Percentiles rank a stretch among this genome's conserved stretches.
phyloP scores from a whole-genome alignment of 1,140 invertebrate species.

The Diorhabda carinulata region DNA sequence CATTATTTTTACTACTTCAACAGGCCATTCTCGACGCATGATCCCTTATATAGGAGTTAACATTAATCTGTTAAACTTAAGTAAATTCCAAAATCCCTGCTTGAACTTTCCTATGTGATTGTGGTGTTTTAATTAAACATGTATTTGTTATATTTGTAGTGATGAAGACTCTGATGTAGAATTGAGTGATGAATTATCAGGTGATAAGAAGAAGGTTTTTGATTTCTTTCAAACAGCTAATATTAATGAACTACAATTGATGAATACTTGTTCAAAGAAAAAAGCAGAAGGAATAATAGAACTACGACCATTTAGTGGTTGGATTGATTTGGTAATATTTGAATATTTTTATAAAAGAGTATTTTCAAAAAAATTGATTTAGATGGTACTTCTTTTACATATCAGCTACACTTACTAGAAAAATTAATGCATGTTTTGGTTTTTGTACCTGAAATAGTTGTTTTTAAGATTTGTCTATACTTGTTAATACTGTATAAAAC shows the following conservation, averaged over 20 bases:
- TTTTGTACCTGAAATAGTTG: too few relatives aligned
- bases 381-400: constrained; percentile 5
- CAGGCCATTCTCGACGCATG: too few relatives aligned
- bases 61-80: too few relatives aligned
- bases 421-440: too few relatives aligned
- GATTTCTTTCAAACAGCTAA: constrained; percentile 70
- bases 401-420: background rate
- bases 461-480: too few relatives aligned
- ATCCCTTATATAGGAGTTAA: too few relatives aligned
- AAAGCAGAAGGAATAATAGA: constrained; percentile 66
- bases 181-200: constrained; percentile 62
- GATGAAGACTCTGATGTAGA: constrained; percentile 73
- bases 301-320: constrained; percentile 65
- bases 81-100: too few relatives aligned
- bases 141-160: constrained; percentile 40
- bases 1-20: too few relatives aligned
- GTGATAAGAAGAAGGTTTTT: constrained; percentile 68
- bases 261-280: constrained; percentile 69
- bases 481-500: too few relatives aligned
- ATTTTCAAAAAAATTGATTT: constrained; percentile 23
- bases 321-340: constrained; percentile 63
- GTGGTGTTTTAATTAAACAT: too few relatives aligned
- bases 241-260: constrained; percentile 60
- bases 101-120: too few relatives aligned
- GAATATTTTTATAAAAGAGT: background rate